A percentile compares a stretch with the other conserved stretches of the same genome.
Conservation (phyloP, 2,797 vertebrate species). For the Toxotes lorentzi region DNA sequence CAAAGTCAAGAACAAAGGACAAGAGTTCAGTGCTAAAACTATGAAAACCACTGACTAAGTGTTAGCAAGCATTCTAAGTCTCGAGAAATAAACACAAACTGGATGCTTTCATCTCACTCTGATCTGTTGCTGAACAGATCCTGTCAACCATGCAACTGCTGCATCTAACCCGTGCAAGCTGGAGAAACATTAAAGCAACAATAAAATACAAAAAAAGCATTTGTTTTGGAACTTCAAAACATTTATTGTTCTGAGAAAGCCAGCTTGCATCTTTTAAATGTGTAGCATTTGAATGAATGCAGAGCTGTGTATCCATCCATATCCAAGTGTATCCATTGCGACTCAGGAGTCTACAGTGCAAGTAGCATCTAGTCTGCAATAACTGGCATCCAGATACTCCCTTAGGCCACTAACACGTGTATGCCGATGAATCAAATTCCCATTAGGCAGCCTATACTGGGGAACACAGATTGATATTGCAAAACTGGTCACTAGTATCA, state of each 20-base stretch:
- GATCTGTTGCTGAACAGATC: neutral
- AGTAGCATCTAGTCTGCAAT: constrained; percentile 37
- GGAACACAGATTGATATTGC: neutral
- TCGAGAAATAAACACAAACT: neutral
- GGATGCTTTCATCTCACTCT: neutral
- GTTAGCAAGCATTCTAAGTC: neutral
- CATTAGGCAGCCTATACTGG: constrained; percentile 11
- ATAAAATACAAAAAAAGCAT: neutral
- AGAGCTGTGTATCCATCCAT: neutral
- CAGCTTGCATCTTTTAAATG: neutral
- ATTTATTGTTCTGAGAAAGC: neutral
- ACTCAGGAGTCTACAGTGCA: constrained; percentile 15
- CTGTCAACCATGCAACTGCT: neutral
- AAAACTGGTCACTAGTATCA: neutral
- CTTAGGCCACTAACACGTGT: constrained; percentile 16
- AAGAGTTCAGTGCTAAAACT: neutral
- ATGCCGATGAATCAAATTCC: constrained; percentile 14
- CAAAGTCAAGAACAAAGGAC: neutral
- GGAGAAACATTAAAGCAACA: neutral
- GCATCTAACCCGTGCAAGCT: neutral
- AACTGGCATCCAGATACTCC: constrained; percentile 39
- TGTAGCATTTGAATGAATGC: neutral
- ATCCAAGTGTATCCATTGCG: neutral
- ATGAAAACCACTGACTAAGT: neutral
- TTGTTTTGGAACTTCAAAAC: neutral